phyloP scores from a whole-genome alignment of 2,113 vertebrate genomes.

The Pollachius pollachius region DNA sequence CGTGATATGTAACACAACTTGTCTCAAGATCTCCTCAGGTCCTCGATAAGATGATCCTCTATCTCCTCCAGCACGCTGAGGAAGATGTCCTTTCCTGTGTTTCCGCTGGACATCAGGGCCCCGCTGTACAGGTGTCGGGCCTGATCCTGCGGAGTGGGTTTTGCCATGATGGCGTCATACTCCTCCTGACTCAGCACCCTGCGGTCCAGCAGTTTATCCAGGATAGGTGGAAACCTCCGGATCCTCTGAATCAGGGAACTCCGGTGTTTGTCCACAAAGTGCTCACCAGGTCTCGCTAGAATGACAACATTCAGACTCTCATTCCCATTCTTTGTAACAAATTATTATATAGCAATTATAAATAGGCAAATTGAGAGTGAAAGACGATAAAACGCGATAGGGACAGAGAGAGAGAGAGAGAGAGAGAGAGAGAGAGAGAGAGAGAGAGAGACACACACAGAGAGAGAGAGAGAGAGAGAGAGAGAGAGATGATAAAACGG shows the following conservation, averaged over 20 bases:
- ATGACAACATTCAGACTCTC: background rate
- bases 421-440: too few species aligned
- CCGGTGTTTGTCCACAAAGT: conserved; percentile 51
- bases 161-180: background rate
- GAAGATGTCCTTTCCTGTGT: conserved; percentile 17
- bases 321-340: background rate
- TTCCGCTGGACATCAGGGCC: background rate
- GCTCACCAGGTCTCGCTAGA: background rate
- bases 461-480: too few species aligned
- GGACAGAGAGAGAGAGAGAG: too few species aligned
- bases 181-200: background rate
- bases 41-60: conserved; percentile 6
- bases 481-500: too few species aligned
- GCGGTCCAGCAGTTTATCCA: conserved; percentile 44
- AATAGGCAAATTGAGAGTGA: background rate
- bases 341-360: background rate
- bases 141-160: background rate
- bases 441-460: too few species aligned
- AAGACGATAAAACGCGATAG: too few species aligned
- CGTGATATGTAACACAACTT: too few species aligned
- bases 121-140: conserved; percentile 21
- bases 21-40: conserved; percentile 14
- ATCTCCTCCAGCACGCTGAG: conserved; percentile 2
- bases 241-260: background rate
- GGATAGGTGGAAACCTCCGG: conserved; percentile 1